Evolutionary conservation across 2,797 vertebrate species (phyloP), one percentile per base, ranked within the genome.

Genomic region (Chloroceryle amazona): DNA sequence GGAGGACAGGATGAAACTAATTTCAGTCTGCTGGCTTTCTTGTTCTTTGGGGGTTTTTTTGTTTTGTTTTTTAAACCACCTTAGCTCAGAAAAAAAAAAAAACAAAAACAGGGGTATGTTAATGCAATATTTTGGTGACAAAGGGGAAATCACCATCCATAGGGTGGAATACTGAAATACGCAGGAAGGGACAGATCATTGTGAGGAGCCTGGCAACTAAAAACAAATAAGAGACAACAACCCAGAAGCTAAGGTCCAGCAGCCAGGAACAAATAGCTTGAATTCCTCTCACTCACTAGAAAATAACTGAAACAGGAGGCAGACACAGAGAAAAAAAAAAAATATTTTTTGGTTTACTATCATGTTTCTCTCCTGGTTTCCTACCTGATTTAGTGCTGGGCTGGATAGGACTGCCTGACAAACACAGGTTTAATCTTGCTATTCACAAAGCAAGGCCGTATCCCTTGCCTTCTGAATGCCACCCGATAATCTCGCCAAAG

Each of bases 151-250:
- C 16, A 6, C 44, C 80, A 44, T 44, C 94, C 26, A 44, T 80
- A 51, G 86, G 89, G 67, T 71, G 29, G 57, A 93, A 92, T 61
- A 78, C 60, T 73, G 68, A 93, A 95, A 80, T 55, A 41, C 1
- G 6, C 13, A 72, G 72, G 75, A 91, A 85, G 68, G 71, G 88
- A 96, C 10, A 92, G 86, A 84, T 84, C 92, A 81, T 66, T 66
- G 28, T 17, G 37, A 94, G 81, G 78, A 95, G n/a, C 93, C 67
- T 93, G 80, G 94, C 62, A 96, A 93, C 92, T 84, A 13, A 86
- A 90, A 96, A 70, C 92, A 96, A 95, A 60, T 81, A 96, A 73
- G 11, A 95, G 55, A 81, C 83, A 80, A 67, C 44, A 92, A 83
- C 70, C 88, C 81, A 96, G 93, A 90, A 96, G 80, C 76, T 46